Evolutionary conservation across 2,888 invertebrate species (phyloP), one percentile per base, ranked within the genome.

Genomic region (Heliconius ethilla): DNA sequence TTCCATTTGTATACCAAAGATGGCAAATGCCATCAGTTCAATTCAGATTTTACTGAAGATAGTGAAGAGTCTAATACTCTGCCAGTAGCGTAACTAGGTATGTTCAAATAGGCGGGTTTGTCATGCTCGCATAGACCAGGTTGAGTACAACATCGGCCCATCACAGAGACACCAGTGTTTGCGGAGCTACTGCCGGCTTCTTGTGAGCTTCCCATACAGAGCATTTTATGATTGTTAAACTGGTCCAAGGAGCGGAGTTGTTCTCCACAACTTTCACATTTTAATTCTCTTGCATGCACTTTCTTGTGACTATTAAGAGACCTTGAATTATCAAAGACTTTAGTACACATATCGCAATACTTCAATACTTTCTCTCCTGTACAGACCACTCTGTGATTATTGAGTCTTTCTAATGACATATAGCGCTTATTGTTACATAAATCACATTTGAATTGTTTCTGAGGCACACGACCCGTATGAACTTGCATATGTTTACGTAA

Each of bases 401-500:
- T 95, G 74, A 95, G 91, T 86, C 95, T 88, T 84, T 95, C 95
- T 45, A 95, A 84, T 63, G 95, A 94, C 95, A 95, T 95, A 84
- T 94, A 95, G 40, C 95, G 91, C 84, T 95, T 95, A 81, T 95
- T 95, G 84, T 95, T 95, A 84, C 95, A 95, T 75, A 95, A 85
- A 84, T 95, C 95, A 90, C 95, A 95, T 85, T 95, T 95, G 83
- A 95, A 95, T 85, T 95, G 95, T 85, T 94, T 95, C 83, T 95
- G 95, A 75, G 95, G 95, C 74, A 95, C 93, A 63, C 94, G 87
- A 2, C 95, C 95, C 62, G 95, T 95, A 82, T 95, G 95, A n/a
- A 95, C 95, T 86, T 95, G 95, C 95, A 95, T 95, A 83, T 95
- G 95, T 84, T 95, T 95, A 81, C 95, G 93, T 82, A 95, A 86